phyloP scores from a whole-genome alignment of 2,113 vertebrate species.

The Saiga tatarica region DNA sequence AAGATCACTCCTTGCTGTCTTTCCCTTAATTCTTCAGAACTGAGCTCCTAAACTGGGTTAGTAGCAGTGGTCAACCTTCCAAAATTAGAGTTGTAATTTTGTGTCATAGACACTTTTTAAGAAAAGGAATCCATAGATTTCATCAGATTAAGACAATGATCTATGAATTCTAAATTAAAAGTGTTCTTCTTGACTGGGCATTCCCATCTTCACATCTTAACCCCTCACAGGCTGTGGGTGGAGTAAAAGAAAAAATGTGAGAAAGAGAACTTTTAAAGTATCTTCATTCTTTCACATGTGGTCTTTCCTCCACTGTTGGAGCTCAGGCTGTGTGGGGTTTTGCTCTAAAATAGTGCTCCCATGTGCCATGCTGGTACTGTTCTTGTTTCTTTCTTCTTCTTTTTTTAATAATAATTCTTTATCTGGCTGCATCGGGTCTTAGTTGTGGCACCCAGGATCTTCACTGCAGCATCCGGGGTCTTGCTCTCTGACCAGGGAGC shows the following conservation, averaged over 20 bases:
- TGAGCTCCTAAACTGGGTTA: background rate
- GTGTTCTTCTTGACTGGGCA: background rate
- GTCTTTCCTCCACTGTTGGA: background rate
- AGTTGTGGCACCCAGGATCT: background rate
- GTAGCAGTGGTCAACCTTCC: background rate
- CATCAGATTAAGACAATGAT: background rate
- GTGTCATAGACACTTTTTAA: background rate
- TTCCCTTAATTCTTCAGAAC: background rate
- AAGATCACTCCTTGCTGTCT: background rate
- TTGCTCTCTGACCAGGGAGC: background rate
- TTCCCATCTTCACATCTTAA: background rate
- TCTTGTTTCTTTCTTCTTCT: background rate
- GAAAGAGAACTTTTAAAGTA: background rate
- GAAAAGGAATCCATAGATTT: background rate
- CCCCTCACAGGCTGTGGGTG: background rate
- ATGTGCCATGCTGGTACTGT: background rate
- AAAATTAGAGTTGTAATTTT: constrained; percentile 22
- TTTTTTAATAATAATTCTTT: background rate
- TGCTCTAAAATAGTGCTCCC: background rate
- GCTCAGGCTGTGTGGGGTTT: background rate
- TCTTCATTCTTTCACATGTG: background rate
- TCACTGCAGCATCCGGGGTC: background rate
- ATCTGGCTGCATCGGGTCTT: background rate
- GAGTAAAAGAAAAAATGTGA: background rate
- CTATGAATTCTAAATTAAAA: background rate